Base-by-base conservation (phyloP, 2,888 invertebrate genomes). In the Lycophotia porphyrea region DNA sequence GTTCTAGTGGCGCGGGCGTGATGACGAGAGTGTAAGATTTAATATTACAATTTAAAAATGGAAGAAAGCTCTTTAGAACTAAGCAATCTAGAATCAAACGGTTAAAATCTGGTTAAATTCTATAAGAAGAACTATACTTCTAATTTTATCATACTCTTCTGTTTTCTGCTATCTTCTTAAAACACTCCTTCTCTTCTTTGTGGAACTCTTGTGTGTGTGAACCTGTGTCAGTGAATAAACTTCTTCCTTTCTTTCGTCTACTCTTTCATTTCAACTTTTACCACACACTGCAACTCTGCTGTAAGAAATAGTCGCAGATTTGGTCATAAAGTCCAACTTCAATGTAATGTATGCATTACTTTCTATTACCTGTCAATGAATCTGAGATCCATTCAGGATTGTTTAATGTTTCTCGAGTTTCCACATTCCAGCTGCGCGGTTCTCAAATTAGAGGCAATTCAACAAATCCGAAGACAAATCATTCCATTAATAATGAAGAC, bases 401-500 rank as follows among this genome's bases (percentile, higher is more conserved):
- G 18, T 44, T 5, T 44, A 18, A 18, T 44, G 5, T 44, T 44
- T 18, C 13, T 42, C 42, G 9, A 42, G 3, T 42, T 42, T 42
- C 42, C 18, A 44, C 44, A 44, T 55, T 18, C 8, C 15, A 7
- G 18, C 7, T 5, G 5, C 31, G 2, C 31, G 2, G 31, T 79
- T 71, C 76, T 31, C 80, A 79, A 71, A 55, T n/a, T 55, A 15
- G 18, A 36, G 34, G 18, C 15, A 5, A 21, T 36, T 24, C 0
- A 31, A 55, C 31, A 31, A 77, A 31, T 65, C 21, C 9, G 18
- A 15, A 71, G 34, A 27, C 34, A 39, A 15, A 34, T n/a, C 18
- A 73, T 61, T 74, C 66, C 44, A 61, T 47, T 63, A 55, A 66
- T 80, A 52, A 34, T 5, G 15, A 65, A 81, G 64, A 68, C 76